Evolutionary conservation across 2,888 invertebrate genomes (phyloP), one percentile per base, ranked within the genome.

Genomic region (Drosophila helvetica): DNA sequence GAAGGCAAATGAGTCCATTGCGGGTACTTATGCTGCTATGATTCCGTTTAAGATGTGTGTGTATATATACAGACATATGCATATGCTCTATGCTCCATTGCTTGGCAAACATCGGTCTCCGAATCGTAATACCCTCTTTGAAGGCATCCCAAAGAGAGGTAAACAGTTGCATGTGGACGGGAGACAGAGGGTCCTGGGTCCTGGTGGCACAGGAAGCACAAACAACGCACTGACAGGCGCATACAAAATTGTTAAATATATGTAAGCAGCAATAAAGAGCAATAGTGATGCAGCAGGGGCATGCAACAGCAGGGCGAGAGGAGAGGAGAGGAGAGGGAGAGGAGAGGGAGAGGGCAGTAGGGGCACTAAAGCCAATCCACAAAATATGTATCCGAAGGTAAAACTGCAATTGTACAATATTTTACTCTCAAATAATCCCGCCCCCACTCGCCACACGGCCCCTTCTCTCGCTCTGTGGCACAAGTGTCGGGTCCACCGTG

Each of bases 231-330:
- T 38, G 54, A 58, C 51, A 68, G 65, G 48, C 64, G 54, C 65
- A 53, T 47, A 48, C 74, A 63, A 72, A 72, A 79, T 74, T 84
- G 77, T 77, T 80, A 71, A 77, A 77, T 84, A 75, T 74, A 84
- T 73, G 79, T 73, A 71, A 80, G 77, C 81, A 81, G 81, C 79
- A 80, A 80, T 81, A 78, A 77, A 74, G 66, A 69, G 55, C 69
- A 69, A 62, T 61, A 68, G 42, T 47, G 47, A 15, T 6, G 60
- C 45, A 25, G 38, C 15, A 45, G 30, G 51, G 17, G 12, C n/a
- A 27, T 10, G 17, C 15, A 43, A 25, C 1, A 27, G n/a, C 33
- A 46, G 17, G 12, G n/a, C n/a, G 12, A 22, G 5, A 48, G 48
- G 30, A 10, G 5, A 50, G 17, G 8, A 56, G 15, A 30, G 15